Evolutionary conservation across 2,113 vertebrate species (phyloP), one percentile per base, ranked within the genome.

Genomic region (Bungarus multicinctus): DNA sequence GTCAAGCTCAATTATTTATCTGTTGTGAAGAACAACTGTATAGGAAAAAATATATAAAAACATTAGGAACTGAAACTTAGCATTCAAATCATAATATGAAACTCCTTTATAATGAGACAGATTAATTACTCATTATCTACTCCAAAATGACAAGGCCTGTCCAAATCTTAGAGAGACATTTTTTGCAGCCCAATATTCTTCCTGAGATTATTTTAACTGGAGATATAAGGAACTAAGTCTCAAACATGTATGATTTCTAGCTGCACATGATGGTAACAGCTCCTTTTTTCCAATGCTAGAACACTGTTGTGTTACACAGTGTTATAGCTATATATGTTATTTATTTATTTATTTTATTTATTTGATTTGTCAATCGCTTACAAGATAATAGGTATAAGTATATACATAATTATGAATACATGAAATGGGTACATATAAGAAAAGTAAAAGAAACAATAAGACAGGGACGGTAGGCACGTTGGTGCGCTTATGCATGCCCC

Each of bases 1-100:
- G 8, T 52, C 25, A 88, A 69, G 7, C 10, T 89, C 64, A 87
- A 89, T 39, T 92, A 2, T 92, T 96, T 95, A 81, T 81, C 16
- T 58, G 4, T 39, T 88, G 64, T 58, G 22, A 50, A 52, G 30
- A 50, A 53, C 23, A 39, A 39, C 64, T 9, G 14, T 58, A 34
- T 16, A 53, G 20, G 55, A 39, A 81, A 89, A 25, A 22, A 39
- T 81, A 18, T 57, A 89, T 58, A 12, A 64, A 58, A 81, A 25
- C 6, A 22, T 3, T 34, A 45, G 9, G 57, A 27, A 58, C 53
- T 89, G 30, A 58, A 58, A 20, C 27, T 92, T 7, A 50, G 88
- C 43, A 64, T 50, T 64, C 91, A 30, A 6, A 45, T 9, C 52
- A 58, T 25, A 10, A 23, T 58, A 39, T 25, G 45, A 85, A 85